Conservation (phyloP, 2,888 invertebrate species). For the Dicranocentrus wangi region DNA sequence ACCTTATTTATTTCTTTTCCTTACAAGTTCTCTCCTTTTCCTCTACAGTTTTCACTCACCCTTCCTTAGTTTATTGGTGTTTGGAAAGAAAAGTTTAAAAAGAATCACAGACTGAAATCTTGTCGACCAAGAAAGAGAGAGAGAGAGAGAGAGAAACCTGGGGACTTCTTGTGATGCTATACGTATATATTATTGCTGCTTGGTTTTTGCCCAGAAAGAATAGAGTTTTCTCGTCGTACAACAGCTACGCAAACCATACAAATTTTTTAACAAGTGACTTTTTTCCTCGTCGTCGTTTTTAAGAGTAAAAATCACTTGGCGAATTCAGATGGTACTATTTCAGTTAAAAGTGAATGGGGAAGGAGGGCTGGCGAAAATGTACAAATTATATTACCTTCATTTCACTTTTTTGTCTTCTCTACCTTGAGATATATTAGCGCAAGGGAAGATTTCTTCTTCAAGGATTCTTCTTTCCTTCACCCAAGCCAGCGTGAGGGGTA, state of each 20-base stretch:
- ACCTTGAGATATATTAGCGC: not conserved
- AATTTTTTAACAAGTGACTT: not conserved
- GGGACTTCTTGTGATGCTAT: too few species aligned
- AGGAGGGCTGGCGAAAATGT: not conserved
- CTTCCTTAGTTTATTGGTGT: conserved; percentile 11
- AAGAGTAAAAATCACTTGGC: not conserved
- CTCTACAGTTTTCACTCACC: not conserved
- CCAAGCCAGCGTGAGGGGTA: too few species aligned
- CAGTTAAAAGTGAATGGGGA: too few species aligned
- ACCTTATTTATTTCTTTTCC: conserved; percentile 30
- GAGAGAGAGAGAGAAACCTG: not conserved
- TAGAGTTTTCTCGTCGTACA: too few species aligned
- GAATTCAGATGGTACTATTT: too few species aligned
- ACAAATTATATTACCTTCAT: conserved; percentile 18
- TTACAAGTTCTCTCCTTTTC: not conserved
- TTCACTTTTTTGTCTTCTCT: not conserved
- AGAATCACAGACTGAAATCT: not conserved
- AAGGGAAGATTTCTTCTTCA: too few species aligned
- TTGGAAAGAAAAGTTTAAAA: conserved; percentile 20
- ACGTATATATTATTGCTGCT: too few species aligned
- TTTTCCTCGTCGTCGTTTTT: not conserved
- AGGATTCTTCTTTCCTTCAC: too few species aligned
- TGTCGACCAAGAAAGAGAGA: not conserved
- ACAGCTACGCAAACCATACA: not conserved
- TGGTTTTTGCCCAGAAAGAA: too few species aligned